These are phyloP conservation scores for Rattus rattus DNA, from an alignment of 2,113 vertebrate species.

Conservation along the genomic window DNA sequence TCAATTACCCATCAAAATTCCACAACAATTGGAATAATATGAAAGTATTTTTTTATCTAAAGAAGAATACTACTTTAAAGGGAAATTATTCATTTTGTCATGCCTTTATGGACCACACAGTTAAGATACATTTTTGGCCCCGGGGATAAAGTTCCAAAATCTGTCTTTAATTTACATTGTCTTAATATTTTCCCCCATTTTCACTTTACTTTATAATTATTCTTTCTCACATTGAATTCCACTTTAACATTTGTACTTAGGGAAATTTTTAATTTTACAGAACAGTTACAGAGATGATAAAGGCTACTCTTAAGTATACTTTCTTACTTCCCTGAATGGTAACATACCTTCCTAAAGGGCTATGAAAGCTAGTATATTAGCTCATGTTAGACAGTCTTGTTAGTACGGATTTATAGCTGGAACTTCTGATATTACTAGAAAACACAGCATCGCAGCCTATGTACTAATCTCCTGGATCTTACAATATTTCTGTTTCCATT, in stretches of 20 bases:
- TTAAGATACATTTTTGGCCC: neutral
- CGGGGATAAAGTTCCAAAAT: neutral
- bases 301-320: neutral
- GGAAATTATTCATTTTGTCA: neutral
- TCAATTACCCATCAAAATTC: conserved; percentile 17
- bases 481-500: neutral
- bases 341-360: neutral
- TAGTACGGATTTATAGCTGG: neutral
- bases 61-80: neutral
- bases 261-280: neutral
- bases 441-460: neutral
- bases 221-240: neutral
- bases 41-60: neutral
- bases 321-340: neutral
- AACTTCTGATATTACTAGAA: neutral
- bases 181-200: neutral
- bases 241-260: neutral
- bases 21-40: neutral
- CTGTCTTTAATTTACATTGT: neutral
- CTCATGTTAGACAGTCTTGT: neutral
- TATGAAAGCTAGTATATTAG: neutral
- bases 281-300: neutral
- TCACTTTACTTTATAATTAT: neutral
- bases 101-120: neutral
- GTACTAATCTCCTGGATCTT: neutral